Conservation (phyloP, 2,888 invertebrate species). For the Ditylenchus weischeri region DNA sequence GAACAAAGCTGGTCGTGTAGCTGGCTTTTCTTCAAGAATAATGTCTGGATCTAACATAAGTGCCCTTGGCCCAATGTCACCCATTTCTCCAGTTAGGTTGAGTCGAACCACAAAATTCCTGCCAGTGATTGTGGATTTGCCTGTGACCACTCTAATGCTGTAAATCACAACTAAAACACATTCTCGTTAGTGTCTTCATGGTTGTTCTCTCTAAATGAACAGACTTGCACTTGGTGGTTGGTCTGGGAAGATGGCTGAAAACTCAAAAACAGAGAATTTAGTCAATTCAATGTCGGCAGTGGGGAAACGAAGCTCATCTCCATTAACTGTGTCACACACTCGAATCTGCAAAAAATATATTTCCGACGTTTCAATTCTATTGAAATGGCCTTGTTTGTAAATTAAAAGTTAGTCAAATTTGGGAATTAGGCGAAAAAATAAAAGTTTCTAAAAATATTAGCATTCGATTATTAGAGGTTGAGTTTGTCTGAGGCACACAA, state of each 20-base stretch:
- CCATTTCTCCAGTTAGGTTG: conserved; percentile 33
- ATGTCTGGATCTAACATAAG: not conserved
- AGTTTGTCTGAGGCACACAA: too few species aligned
- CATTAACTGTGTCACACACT: conserved; percentile 41
- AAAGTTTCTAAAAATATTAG: too few species aligned
- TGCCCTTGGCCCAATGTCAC: conserved; percentile 28
- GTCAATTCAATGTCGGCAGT: conserved; percentile 30
- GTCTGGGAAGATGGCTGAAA: conserved; percentile 61
- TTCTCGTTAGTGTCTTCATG: not conserved
- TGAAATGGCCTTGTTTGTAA: not conserved
- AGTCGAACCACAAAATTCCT: conserved; percentile 24
- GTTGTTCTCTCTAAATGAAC: not conserved
- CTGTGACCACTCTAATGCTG: conserved; percentile 31
- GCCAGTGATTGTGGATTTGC: conserved; percentile 6
- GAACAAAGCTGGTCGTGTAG: not conserved
- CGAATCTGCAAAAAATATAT: conserved; percentile 38
- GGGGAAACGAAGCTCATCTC: conserved; percentile 48
- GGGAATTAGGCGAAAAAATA: too few species aligned
- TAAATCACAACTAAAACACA: conserved; percentile 35
- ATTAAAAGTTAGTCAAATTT: too few species aligned
- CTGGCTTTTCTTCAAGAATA: conserved; percentile 11
- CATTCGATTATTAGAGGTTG: too few species aligned
- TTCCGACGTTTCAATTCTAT: not conserved
- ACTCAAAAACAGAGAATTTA: conserved; percentile 55
- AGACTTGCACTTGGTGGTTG: conserved; percentile 40